Conservation (phyloP, 2,888 invertebrate genomes). For the Mimachlamys varia region DNA sequence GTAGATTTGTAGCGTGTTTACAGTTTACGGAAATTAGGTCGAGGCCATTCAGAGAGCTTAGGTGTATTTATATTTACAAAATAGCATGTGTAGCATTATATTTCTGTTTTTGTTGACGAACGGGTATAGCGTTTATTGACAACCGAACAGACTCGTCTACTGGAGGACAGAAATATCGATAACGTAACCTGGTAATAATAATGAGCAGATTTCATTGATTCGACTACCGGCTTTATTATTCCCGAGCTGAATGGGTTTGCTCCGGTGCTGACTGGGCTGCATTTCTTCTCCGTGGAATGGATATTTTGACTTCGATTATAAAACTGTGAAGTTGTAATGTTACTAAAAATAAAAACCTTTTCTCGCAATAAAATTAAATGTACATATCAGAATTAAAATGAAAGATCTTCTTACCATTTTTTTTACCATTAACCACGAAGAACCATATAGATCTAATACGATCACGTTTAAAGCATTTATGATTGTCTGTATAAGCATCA, state of each 20-base stretch:
- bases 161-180: background rate
- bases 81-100: background rate
- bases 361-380: too few relatives aligned
- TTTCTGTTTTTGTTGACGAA: background rate
- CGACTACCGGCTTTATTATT: background rate
- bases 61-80: slow-evolving; percentile 36
- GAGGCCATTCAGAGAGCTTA: slow-evolving; percentile 40
- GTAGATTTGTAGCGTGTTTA: slow-evolving; percentile 41
- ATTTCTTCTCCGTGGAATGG: too few relatives aligned
- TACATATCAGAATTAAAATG: too few relatives aligned
- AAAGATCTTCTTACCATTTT: too few relatives aligned
- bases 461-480: too few relatives aligned
- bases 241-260: slow-evolving; percentile 26
- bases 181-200: slow-evolving; percentile 1
- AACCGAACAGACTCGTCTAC: background rate
- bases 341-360: too few relatives aligned
- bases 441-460: too few relatives aligned
- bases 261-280: background rate
- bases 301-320: too few relatives aligned
- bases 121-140: background rate
- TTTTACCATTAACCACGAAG: too few relatives aligned
- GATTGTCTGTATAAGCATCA: too few relatives aligned
- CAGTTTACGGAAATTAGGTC: slow-evolving; percentile 42
- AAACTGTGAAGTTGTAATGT: too few relatives aligned
- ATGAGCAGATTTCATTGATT: background rate